A percentile compares a stretch with the other conserved stretches of the same genome.
Evolutionary conservation across 2,113 vertebrate genomes (phyloP).

Genomic region (Geothlypis trichas): DNA sequence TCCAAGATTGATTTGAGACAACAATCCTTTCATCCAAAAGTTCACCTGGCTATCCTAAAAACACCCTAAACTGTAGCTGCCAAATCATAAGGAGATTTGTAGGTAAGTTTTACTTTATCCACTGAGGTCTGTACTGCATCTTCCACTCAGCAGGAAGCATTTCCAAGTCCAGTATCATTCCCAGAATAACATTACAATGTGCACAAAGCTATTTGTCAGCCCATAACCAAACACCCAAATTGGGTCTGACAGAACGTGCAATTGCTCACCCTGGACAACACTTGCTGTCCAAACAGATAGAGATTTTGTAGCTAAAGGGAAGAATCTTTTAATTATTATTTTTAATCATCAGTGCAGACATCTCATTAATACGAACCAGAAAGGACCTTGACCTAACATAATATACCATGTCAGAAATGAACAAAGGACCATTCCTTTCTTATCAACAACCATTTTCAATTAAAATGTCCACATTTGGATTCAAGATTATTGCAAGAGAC

Average conservation of each 20-base stretch:
- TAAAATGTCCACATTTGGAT: background rate
- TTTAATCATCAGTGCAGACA: conserved; percentile 10
- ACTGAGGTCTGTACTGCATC: background rate
- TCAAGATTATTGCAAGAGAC: background rate
- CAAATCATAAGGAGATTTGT: background rate
- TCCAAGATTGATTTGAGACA: background rate
- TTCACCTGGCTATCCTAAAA: background rate
- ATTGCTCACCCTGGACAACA: conserved; percentile 7
- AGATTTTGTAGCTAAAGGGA: background rate
- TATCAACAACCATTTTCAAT: conserved; percentile 30
- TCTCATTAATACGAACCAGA: conserved; percentile 13
- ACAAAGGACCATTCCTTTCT: background rate
- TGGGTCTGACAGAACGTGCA: background rate
- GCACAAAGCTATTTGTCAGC: conserved; percentile 26
- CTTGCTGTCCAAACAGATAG: conserved; percentile 19
- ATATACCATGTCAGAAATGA: background rate
- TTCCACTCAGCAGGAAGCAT: background rate
- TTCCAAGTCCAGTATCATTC: background rate
- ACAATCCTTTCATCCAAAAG: background rate
- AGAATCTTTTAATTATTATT: background rate
- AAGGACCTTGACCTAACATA: conserved; percentile 30
- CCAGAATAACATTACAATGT: background rate
- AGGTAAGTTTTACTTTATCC: background rate
- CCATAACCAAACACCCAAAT: background rate
- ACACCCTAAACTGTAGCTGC: background rate